These are phyloP conservation scores for Apamea anceps DNA, from an alignment of 2,888 invertebrate species.

Conservation along the genomic window DNA sequence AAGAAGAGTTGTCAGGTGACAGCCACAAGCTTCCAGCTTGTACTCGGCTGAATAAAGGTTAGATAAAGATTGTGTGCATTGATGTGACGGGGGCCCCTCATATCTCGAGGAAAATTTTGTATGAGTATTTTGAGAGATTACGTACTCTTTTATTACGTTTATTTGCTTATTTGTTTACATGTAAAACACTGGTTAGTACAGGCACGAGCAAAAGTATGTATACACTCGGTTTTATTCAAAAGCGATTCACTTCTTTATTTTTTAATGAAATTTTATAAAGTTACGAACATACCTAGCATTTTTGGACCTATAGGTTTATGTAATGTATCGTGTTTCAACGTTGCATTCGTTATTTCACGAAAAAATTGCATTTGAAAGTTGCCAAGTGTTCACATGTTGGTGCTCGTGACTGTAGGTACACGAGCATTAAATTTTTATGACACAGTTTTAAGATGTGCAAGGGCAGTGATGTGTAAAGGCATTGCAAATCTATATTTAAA, in stretches of 20 bases:
- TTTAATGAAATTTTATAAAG: too few species aligned
- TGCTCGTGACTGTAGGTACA: too few species aligned
- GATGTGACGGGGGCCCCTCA: not conserved
- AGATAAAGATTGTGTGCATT: conserved; percentile 33
- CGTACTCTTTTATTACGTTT: not conserved
- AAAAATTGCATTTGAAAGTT: too few species aligned
- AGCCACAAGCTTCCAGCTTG: conserved; percentile 67
- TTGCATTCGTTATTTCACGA: too few species aligned
- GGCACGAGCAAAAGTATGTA: too few species aligned
- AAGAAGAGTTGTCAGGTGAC: conserved; percentile 82
- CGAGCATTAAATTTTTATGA: not conserved
- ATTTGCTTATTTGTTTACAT: not conserved
- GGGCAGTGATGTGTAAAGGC: too few species aligned
- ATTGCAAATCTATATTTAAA: not conserved
- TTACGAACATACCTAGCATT: too few species aligned
- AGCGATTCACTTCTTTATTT: too few species aligned
- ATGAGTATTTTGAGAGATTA: not conserved
- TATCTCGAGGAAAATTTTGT: not conserved
- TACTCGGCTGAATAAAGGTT: conserved; percentile 67
- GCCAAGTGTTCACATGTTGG: too few species aligned
- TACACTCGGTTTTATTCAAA: too few species aligned
- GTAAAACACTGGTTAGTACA: not conserved
- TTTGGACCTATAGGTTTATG: too few species aligned
- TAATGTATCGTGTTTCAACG: too few species aligned
- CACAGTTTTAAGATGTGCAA: not conserved